Evolutionary conservation across 2,113 vertebrate species (phyloP), one percentile per base, ranked within the genome.

Genomic region (Cavia aperea): DNA sequence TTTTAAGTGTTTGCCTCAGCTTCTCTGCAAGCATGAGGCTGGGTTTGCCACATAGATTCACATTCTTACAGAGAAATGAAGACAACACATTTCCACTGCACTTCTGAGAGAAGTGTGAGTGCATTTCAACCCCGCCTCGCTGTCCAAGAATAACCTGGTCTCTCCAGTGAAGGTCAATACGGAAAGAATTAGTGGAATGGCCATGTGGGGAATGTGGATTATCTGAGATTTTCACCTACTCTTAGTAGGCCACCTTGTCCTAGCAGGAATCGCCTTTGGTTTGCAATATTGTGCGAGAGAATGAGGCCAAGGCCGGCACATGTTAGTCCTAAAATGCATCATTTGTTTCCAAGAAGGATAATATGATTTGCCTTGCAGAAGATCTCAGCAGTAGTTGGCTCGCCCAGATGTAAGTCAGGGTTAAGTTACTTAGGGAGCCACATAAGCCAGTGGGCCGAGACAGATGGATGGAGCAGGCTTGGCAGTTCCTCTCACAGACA

Each of bases 201-300:
- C 83, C 93, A 46, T 23, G 43, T 24, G 68, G 91, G 90, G 86
- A 92, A 84, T 60, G 58, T 3, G 94, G 94, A 96, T 95, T 94
- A 91, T 65, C 84, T 88, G 73, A 94, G 96, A 90, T 95, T 94
- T 94, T 94, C 94, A 96, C 95, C 94, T 94, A 87, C 90, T 86
- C 70, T 36, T 12, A 78, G 33, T 4, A 43, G 62, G 82, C 88
- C 90, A 93, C 95, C 72, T 89, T 94, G 36, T 95, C 79, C 78
- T 95, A 83, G 43, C 65, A 88, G 75, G 39, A 94, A 70, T 86
- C 1, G 0, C 65, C 89, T 88, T 92, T 83, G 82, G 91, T 85
- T 95, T 89, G 73, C 81, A 72, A 12, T 72, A 89, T 43, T n/a
- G 5, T 72, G 83, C 75, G 58, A 79, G 86, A 95, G 86, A 95